A percentile compares a stretch with the other conserved stretches of the same genome.
Evolutionary conservation across 2,113 vertebrate genomes (phyloP).

Genomic region (Oryzias celebensis): DNA sequence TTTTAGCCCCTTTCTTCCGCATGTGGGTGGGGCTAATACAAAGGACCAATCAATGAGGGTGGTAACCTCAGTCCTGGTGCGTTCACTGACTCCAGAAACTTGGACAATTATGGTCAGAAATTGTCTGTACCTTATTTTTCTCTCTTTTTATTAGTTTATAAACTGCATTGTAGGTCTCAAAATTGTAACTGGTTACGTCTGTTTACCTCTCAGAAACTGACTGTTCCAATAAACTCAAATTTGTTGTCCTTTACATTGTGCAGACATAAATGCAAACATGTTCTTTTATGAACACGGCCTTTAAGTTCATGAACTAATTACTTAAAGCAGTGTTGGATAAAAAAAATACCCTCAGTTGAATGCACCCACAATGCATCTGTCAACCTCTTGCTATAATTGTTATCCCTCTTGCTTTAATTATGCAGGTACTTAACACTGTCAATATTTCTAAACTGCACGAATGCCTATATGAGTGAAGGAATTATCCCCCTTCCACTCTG

Average conservation of each 20-base stretch:
- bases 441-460: not conserved
- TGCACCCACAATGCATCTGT: not conserved
- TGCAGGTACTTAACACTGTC: not conserved
- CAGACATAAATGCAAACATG: no score
- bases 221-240: not conserved
- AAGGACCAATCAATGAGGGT: no score
- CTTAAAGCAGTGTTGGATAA: not conserved
- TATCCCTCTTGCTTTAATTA: not conserved
- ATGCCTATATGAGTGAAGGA: not conserved
- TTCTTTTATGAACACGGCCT: no score
- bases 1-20: no score
- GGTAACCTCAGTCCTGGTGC: no score
- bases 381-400: not conserved
- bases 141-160: no score
- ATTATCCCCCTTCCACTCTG: conserved; percentile 9
- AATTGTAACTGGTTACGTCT: not conserved
- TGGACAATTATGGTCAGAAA: no score
- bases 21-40: no score
- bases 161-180: no score
- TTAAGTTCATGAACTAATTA: not conserved
- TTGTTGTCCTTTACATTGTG: no score
- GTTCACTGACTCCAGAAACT: no score
- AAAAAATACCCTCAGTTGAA: not conserved
- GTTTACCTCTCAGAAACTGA: not conserved
- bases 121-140: no score